Evolutionary conservation across 37 sponge, comb jelly and placozoan species (phyloP), one percentile per base, ranked within the genome.

Genomic region (Aplysina aerophoba): DNA sequence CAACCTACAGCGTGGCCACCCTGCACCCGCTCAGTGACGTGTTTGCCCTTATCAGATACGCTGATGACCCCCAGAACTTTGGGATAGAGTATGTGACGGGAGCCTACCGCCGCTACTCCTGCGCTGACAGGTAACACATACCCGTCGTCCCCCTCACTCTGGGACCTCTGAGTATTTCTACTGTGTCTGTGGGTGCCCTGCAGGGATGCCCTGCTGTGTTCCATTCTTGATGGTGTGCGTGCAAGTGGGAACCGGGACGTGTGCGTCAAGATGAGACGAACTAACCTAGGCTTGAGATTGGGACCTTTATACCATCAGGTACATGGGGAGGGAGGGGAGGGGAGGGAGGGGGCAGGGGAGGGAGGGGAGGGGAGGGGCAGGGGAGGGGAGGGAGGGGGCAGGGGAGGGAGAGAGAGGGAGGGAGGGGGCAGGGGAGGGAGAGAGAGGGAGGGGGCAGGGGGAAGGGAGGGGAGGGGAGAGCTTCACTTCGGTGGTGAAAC

Each of bases 201-300:
- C 79, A 94, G 96, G 59, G 99, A 99, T 90, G 90, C 97, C 14
- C 88, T 99, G 24, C 91, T 99, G n/a, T 95, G 98, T 79, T 87
- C 93, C 31, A 89, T 99, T 16, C 87, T 99, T 88, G 99, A 99
- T 86, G 97, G 99, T 15, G 99, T 96, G 56, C 56, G 99, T 41
- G 99, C 97, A 36, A 90, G 90, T 64, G 97, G 97, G 25, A 99
- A 99, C 85, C 86, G 90, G 24, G 99, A 99, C 55, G 87, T 99
- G 40, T 95, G 96, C 91, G 99, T 99, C 34, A 95, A 97, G 90
- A 95, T 95, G 91, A n/a, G 44, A 5, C 67, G 88, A 14, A 99
- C 99, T 24, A 81, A 89, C 24, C 78, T 89, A 12, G 99, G 99
- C 34, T 67, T 87, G 66, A 83, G 99, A 55, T 85, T 93, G 33